Percentiles rank a stretch among this genome's conserved stretches.
phyloP scores from a whole-genome alignment of 2,113 vertebrate genomes.

The Morphnarchus princeps region DNA sequence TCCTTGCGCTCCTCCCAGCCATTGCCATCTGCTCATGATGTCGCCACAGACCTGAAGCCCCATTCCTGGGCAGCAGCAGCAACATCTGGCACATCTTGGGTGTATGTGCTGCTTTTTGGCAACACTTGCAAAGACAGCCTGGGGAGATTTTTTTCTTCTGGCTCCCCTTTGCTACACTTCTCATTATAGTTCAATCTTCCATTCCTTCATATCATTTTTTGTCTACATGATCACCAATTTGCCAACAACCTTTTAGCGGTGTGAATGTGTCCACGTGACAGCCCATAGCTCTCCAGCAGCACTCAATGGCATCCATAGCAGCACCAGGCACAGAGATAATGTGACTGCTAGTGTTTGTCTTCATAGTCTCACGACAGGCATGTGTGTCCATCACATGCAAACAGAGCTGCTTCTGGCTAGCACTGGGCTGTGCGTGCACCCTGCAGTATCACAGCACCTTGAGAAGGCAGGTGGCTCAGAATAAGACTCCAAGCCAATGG shows the following conservation, averaged over 20 bases:
- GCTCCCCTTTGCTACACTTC: not conserved
- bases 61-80: constrained; percentile 6
- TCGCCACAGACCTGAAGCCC: constrained; percentile 21
- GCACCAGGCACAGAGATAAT: not conserved
- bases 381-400: not conserved
- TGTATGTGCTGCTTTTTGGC: constrained; percentile 4
- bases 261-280: not conserved
- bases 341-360: not conserved
- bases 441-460: not conserved
- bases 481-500: not conserved
- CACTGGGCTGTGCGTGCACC: not conserved
- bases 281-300: not conserved
- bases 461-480: not conserved
- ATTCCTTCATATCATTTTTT: not conserved
- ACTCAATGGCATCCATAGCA: not conserved
- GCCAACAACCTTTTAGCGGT: not conserved
- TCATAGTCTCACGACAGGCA: accelerated
- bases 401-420: not conserved
- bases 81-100: constrained; percentile 44
- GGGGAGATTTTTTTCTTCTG: not conserved
- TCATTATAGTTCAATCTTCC: not conserved
- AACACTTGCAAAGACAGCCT: not conserved
- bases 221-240: not conserved
- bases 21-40: constrained; percentile 22
- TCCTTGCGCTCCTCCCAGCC: not conserved